Conservation (phyloP, 2,888 invertebrate species). For the Lypha dubia region DNA sequence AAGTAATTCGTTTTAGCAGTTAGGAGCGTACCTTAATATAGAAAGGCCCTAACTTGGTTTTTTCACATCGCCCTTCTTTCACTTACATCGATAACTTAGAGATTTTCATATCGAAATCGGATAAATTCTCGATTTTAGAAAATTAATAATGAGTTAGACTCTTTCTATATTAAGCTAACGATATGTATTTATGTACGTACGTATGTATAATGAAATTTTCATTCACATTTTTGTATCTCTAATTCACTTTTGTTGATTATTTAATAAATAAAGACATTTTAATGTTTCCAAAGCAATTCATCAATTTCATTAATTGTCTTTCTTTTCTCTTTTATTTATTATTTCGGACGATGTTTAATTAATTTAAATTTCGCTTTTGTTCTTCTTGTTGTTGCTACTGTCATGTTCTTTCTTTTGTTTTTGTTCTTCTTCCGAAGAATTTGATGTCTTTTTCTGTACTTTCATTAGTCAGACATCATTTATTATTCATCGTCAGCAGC, state of each 20-base stretch:
- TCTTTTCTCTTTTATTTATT: conserved; percentile 26
- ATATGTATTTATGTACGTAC: too few species aligned
- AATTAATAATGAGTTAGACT: too few species aligned
- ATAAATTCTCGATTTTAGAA: too few species aligned
- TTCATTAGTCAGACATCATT: conserved; percentile 33
- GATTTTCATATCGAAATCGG: too few species aligned
- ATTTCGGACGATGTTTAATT: conserved; percentile 51
- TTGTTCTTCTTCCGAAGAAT: conserved; percentile 22
- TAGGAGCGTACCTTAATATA: too few species aligned
- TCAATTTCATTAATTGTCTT: conserved; percentile 60
- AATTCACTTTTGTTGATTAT: conserved; percentile 45
- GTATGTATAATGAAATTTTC: background rate
- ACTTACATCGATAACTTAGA: too few species aligned
- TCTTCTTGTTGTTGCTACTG: conserved; percentile 1
- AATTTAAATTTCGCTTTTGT: conserved; percentile 66
- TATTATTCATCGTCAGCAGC: conserved; percentile 53
- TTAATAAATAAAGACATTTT: conserved; percentile 70
- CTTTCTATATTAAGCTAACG: too few species aligned
- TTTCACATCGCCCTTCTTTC: too few species aligned
- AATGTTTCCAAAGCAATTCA: conserved; percentile 66
- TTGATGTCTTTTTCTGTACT: conserved; percentile 51
- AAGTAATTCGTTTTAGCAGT: too few species aligned
- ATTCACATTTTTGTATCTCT: conserved; percentile 11
- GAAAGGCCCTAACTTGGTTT: too few species aligned
- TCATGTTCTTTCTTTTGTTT: conserved; percentile 16